Percentiles rank a stretch among this genome's conserved stretches.
Evolutionary conservation across 2,797 vertebrate species (phyloP).

Genomic region (Labroides dimidiatus): DNA sequence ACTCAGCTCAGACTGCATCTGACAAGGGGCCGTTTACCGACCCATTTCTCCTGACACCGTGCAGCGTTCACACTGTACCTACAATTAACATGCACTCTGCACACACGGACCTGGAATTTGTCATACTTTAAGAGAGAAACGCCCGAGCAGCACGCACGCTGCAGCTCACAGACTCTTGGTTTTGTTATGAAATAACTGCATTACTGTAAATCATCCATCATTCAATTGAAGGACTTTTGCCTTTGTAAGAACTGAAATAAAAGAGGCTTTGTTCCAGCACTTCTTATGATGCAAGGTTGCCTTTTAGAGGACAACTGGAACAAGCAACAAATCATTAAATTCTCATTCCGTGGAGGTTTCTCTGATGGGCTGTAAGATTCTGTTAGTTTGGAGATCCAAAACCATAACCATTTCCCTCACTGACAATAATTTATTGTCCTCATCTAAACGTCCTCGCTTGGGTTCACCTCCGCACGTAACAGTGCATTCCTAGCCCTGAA

Average conservation of each 20-base stretch:
- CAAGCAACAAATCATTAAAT: neutral
- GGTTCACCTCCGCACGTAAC: neutral
- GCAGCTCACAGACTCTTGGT: neutral
- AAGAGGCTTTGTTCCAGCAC: neutral
- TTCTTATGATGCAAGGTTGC: neutral
- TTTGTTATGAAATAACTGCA: neutral
- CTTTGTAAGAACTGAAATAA: neutral
- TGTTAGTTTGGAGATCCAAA: neutral
- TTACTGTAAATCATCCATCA: neutral
- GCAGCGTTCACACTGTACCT: no score
- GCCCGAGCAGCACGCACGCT: neutral
- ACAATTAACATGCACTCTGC: neutral
- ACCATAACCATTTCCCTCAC: neutral
- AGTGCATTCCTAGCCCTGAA: neutral
- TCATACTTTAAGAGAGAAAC: neutral
- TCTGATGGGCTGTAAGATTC: neutral
- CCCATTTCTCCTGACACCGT: neutral
- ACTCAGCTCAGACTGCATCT: constrained; percentile 21
- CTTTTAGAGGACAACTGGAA: neutral
- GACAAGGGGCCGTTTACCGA: neutral
- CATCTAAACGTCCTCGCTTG: neutral
- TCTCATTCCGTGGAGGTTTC: neutral
- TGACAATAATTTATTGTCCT: neutral
- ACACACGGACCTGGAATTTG: neutral
- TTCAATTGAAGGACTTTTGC: constrained; percentile 14